Evolutionary conservation across 2,888 invertebrate genomes (phyloP).

Genomic region (Linyphia triangularis): DNA sequence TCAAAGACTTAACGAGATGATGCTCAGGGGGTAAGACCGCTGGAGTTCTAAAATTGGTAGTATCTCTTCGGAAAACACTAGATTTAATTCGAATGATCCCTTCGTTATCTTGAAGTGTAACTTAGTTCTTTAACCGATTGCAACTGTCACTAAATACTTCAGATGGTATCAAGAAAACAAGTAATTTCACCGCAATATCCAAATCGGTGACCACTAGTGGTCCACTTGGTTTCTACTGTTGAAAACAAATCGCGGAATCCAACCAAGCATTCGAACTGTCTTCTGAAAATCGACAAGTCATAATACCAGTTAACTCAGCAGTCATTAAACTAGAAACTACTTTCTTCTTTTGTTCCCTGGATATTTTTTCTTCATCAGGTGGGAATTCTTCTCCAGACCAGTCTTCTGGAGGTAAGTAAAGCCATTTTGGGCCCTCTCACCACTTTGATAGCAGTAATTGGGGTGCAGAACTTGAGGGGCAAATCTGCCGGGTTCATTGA

Average conservation of each 20-base stretch:
- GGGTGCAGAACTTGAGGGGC: background rate
- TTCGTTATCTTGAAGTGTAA: background rate
- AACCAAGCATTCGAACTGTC: background rate
- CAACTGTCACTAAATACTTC: background rate
- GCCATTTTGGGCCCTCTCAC: background rate
- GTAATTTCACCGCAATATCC: background rate
- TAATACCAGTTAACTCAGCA: background rate
- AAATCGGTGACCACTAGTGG: background rate
- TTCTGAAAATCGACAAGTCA: background rate
- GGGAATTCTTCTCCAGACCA: background rate
- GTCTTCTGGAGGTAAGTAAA: background rate
- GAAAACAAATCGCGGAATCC: background rate
- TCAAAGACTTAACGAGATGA: background rate
- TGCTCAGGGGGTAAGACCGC: background rate
- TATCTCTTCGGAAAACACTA: background rate
- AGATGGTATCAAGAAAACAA: background rate
- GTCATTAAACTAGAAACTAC: background rate
- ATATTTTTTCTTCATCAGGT: background rate
- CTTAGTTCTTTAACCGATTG: too few relatives aligned
- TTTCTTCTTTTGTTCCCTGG: background rate
- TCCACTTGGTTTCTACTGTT: background rate
- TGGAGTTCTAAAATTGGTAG: background rate
- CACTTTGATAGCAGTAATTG: background rate
- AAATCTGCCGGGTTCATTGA: conserved; percentile 2
- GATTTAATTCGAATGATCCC: background rate